These are phyloP conservation scores for Bradypus variegatus DNA, from an alignment of 2,797 vertebrate species.

Conservation along the genomic window DNA sequence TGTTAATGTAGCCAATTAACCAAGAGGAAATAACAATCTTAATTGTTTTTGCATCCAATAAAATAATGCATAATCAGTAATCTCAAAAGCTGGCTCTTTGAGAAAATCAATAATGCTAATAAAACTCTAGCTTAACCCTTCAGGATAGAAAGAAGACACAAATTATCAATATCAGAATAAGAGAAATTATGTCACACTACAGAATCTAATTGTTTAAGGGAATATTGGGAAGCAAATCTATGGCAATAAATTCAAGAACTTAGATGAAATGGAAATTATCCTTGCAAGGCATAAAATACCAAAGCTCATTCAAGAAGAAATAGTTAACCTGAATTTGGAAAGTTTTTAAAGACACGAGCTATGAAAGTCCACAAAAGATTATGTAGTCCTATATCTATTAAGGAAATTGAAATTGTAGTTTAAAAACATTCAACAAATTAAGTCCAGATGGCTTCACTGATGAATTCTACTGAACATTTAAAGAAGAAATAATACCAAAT, in stretches of 20 bases:
- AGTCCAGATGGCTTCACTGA: too few species aligned
- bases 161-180: not conserved
- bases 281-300: not conserved
- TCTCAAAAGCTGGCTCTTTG: not conserved
- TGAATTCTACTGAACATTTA: too few species aligned
- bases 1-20: not conserved
- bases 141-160: not conserved
- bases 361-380: not conserved
- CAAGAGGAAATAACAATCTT: not conserved
- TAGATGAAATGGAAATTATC: not conserved
- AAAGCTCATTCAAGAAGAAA: not conserved
- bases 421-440: too few species aligned
- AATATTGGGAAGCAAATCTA: not conserved
- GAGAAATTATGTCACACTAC: not conserved
- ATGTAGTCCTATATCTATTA: too few species aligned
- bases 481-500: too few species aligned
- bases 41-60: not conserved
- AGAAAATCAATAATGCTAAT: not conserved
- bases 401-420: too few species aligned
- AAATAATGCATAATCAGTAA: not conserved
- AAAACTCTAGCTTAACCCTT: not conserved
- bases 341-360: not conserved
- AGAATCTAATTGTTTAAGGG: not conserved
- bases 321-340: not conserved
- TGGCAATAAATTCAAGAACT: not conserved